Conservation (phyloP, 2,888 invertebrate genomes). For the Cyclophora punctaria region DNA sequence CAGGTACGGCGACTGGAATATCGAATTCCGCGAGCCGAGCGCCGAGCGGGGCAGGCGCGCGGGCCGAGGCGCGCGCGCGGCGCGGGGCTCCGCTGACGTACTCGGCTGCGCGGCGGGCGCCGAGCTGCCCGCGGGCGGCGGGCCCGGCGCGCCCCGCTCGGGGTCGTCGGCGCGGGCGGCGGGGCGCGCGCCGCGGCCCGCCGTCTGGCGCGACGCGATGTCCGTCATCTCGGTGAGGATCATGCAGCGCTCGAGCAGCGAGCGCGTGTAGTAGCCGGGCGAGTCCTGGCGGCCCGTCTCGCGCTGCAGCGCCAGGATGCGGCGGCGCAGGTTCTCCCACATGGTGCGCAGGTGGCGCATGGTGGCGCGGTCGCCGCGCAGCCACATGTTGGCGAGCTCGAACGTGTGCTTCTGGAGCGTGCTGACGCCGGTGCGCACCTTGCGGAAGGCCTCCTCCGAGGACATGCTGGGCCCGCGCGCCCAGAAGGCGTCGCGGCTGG, state of each 20-base stretch:
- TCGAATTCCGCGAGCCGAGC: slow-evolving; percentile 12
- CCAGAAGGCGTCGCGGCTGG: slow-evolving; percentile 25
- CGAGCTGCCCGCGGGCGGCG: background rate
- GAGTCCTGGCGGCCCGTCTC: slow-evolving; percentile 56
- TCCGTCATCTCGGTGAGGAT: slow-evolving; percentile 57
- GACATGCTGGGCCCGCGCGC: slow-evolving; percentile 37
- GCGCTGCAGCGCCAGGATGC: slow-evolving; percentile 71
- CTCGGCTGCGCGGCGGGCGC: background rate
- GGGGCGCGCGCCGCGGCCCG: background rate
- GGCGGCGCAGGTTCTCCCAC: slow-evolving; percentile 78
- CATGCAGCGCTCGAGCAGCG: slow-evolving; percentile 61
- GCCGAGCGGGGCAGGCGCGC: slow-evolving; percentile 21
- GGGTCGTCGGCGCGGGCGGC: background rate
- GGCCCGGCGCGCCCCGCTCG: background rate
- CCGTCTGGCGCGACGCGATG: slow-evolving; percentile 27
- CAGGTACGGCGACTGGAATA: slow-evolving; percentile 34
- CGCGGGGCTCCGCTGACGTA: background rate
- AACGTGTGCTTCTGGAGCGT: slow-evolving; percentile 56
- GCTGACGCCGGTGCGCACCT: slow-evolving; percentile 51
- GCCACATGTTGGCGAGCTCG: slow-evolving; percentile 55
- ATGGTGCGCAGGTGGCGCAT: slow-evolving; percentile 77
- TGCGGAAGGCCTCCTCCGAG: slow-evolving; percentile 55
- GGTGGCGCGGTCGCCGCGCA: slow-evolving; percentile 53
- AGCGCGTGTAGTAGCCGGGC: slow-evolving; percentile 56
- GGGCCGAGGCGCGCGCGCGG: background rate